These are phyloP conservation scores for Patella caerulea DNA, from an alignment of 2,888 invertebrate genomes.

Conservation along the genomic window DNA sequence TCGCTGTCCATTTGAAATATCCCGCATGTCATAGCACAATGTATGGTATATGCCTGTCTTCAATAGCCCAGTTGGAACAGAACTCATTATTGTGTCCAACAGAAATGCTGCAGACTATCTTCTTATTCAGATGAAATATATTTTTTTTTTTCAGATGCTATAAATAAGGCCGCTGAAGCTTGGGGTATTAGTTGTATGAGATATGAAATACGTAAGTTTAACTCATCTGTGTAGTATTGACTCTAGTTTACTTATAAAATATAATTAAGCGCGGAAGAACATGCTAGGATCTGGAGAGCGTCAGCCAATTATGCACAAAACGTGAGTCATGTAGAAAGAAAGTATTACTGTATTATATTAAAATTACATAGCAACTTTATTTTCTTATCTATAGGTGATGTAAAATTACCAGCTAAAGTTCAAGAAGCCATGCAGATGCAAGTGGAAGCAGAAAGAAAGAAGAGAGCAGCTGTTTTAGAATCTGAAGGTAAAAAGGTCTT, in stretches of 20 bases:
- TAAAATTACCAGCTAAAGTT: constrained; percentile 89
- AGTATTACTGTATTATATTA: no score
- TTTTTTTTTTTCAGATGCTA: constrained; percentile 77
- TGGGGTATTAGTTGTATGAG: constrained; percentile 98
- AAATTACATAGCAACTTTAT: no score
- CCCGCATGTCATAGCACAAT: no score
- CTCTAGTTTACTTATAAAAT: not conserved
- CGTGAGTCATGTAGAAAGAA: no score
- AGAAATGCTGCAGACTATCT: no score
- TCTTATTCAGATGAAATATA: no score
- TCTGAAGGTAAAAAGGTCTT: constrained; percentile 82
- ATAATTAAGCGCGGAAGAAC: not conserved
- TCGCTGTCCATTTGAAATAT: no score
- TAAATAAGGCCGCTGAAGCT: constrained; percentile 97
- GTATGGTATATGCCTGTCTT: no score
- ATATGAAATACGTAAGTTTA: constrained; percentile 86
- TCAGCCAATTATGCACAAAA: not conserved
- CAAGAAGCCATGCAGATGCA: constrained; percentile 99
- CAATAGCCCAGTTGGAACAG: no score
- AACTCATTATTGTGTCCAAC: no score
- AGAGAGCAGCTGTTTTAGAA: constrained; percentile 95
- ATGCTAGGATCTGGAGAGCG: not conserved
- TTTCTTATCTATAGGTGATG: constrained; percentile 79
- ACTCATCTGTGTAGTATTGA: not conserved
- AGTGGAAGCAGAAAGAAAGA: constrained; percentile 97